Evolutionary conservation across 2,797 vertebrate species (phyloP), one percentile per base, ranked within the genome.

Genomic region (Anas flavirostris): DNA sequence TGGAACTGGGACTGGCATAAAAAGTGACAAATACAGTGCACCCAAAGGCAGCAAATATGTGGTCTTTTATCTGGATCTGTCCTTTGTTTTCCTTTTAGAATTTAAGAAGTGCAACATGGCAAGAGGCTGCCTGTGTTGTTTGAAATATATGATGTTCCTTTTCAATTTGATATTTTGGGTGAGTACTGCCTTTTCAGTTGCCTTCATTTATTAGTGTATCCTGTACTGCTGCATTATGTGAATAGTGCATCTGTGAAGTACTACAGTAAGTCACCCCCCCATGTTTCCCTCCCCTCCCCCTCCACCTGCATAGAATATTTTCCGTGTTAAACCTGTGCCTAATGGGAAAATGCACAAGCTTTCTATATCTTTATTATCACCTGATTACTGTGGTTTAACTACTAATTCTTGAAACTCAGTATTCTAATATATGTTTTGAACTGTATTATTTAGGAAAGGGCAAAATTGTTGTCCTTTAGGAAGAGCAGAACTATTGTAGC

Each of bases 91-190:
- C 98, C 99, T 99, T 98, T 97, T 99, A 99, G 99, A 99, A 98
- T 99, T 99, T 98, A 99, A 99, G 99, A 99, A 99, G 99, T 99
- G 99, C 99, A 99, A 99, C 99, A 99, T 99, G 99, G 99, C 99
- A 94, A 98, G 99, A 95, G 99, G 99, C 98, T 99, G 99, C 97
- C 98, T 99, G 92, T 99, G 99, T 98, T 99, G 99, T 98, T 98
- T 99, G 98, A 99, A 99, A 98, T 99, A 99, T 97, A 98, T 98
- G 98, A 99, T 99, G 99, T 99, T 99, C 98, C 97, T 99, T 98
- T 99, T 99, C 98, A 99, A 99, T 97, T 98, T 99, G 97, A 98
- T 99, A 98, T 99, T 99, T 97, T 99, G 99, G 99, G 99, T 99
- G 98, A 99, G 99, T 99, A 88, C 75, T 95, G 87, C 76, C 81